phyloP scores from a whole-genome alignment of 2,888 invertebrate genomes.

The Watsonalla cultraria region DNA sequence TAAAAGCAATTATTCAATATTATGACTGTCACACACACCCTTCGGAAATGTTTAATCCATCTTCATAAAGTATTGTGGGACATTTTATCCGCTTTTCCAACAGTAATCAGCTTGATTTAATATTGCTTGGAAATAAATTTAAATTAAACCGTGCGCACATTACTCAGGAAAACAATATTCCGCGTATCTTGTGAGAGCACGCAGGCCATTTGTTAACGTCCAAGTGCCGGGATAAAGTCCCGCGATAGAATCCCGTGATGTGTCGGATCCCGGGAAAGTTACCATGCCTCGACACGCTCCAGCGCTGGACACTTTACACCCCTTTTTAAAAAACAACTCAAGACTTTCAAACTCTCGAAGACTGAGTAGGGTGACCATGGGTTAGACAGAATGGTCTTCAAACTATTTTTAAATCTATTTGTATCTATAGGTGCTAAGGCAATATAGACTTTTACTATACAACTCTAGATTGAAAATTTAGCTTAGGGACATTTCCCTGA shows the following conservation, averaged over 20 bases:
- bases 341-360: neutral
- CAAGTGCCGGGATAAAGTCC: neutral
- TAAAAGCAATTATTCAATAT: too few relatives aligned
- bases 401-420: too few relatives aligned
- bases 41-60: too few relatives aligned
- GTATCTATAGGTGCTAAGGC: too few relatives aligned
- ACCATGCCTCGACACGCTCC: neutral
- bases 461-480: too few relatives aligned
- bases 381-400: neutral
- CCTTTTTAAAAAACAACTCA: neutral
- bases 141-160: neutral
- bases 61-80: too few relatives aligned
- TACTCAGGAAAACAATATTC: neutral
- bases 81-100: neutral
- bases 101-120: neutral
- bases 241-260: neutral
- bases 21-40: too few relatives aligned
- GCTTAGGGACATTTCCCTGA: too few relatives aligned
- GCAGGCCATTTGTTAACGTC: neutral
- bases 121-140: neutral
- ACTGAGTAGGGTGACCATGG: neutral
- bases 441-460: too few relatives aligned
- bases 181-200: neutral
- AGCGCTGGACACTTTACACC: neutral
- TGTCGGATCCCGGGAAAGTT: neutral